Percentiles rank a stretch among this genome's conserved stretches.
These are phyloP conservation scores for Serrognathus titanus DNA, from an alignment of 2,888 invertebrate species.

Conservation along the genomic window DNA sequence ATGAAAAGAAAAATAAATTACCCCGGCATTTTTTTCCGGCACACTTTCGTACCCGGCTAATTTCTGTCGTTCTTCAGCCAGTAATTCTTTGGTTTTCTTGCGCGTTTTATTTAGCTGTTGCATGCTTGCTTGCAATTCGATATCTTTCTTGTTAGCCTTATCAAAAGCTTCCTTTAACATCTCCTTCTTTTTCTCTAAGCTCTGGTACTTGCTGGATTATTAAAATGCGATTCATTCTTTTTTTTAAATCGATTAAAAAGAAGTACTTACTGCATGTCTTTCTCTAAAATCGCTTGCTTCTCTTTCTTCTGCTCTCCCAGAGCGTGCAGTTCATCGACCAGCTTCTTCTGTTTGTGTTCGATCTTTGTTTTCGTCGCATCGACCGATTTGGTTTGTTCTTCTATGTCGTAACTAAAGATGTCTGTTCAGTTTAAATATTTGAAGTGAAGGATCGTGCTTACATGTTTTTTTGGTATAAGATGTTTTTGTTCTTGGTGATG, in stretches of 20 bases:
- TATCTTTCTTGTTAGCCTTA: slow-evolving; percentile 62
- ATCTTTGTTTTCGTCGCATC: slow-evolving; percentile 57
- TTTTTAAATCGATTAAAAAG: neutral
- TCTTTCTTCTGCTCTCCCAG: slow-evolving; percentile 52
- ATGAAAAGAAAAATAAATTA: slow-evolving; percentile 35
- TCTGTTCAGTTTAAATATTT: slow-evolving; percentile 4
- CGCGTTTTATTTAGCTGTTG: slow-evolving; percentile 68
- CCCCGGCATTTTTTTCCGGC: slow-evolving; percentile 71
- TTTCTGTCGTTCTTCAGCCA: slow-evolving; percentile 66
- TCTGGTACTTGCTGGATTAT: slow-evolving; percentile 45
- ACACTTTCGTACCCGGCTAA: slow-evolving; percentile 61
- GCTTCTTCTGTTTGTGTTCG: slow-evolving; percentile 58
- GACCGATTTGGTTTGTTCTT: slow-evolving; percentile 54
- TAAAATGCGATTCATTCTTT: neutral
- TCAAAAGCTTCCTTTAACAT: slow-evolving; percentile 60
- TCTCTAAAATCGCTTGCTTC: slow-evolving; percentile 40
- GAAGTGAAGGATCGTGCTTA: slow-evolving; percentile 42
- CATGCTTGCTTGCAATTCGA: slow-evolving; percentile 63
- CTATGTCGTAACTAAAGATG: slow-evolving; percentile 53
- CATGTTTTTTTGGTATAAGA: slow-evolving; percentile 68
- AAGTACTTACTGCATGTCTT: slow-evolving; percentile 28
- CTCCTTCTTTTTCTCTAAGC: slow-evolving; percentile 57
- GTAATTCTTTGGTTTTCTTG: slow-evolving; percentile 67
- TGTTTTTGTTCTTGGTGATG: slow-evolving; percentile 65
- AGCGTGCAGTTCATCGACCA: slow-evolving; percentile 56